A percentile compares a stretch with the other conserved stretches of the same genome.
These are phyloP conservation scores for Boleophthalmus pectinirostris DNA, from an alignment of 2,113 vertebrate species.

Conservation along the genomic window DNA sequence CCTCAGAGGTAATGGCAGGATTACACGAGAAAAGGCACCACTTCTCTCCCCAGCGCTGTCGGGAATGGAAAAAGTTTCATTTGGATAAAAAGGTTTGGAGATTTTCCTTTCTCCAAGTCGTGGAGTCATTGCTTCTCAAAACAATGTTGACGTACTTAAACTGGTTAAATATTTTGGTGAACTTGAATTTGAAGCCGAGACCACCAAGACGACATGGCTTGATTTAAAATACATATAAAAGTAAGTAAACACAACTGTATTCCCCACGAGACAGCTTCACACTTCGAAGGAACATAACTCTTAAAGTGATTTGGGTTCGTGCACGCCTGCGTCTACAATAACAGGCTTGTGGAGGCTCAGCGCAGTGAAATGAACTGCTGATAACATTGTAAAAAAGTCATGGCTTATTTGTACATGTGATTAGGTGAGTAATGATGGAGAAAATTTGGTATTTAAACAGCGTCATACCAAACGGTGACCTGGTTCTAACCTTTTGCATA, in stretches of 20 bases:
- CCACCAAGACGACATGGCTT: not conserved
- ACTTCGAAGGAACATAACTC: slow-evolving; percentile 4
- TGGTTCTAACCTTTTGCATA: not conserved
- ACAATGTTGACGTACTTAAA: not conserved
- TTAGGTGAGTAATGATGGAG: slow-evolving; percentile 4
- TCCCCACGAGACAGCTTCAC: slow-evolving; percentile 4
- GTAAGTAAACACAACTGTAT: slow-evolving; percentile 10
- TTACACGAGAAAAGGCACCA: slow-evolving; percentile 55
- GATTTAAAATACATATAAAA: slow-evolving; percentile 28
- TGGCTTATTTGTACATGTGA: not conserved
- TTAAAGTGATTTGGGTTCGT: not conserved
- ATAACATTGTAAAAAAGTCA: slow-evolving; percentile 4
- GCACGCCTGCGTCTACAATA: not conserved
- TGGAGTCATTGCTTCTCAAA: slow-evolving; percentile 8
- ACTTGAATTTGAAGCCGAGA: not conserved
- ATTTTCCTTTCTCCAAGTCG: not conserved
- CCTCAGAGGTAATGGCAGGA: slow-evolving; percentile 69
- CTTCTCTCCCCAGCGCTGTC: slow-evolving; percentile 48
- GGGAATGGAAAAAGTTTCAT: slow-evolving; percentile 36
- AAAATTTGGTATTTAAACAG: not conserved
- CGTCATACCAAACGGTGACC: not conserved
- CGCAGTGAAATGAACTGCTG: not conserved
- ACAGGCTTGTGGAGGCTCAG: not conserved
- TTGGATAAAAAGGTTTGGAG: slow-evolving; percentile 1
- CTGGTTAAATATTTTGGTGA: slow-evolving; percentile 11